Evolutionary conservation across 2,797 vertebrate species (phyloP).

Genomic region (Epinephelus malabaricus): DNA sequence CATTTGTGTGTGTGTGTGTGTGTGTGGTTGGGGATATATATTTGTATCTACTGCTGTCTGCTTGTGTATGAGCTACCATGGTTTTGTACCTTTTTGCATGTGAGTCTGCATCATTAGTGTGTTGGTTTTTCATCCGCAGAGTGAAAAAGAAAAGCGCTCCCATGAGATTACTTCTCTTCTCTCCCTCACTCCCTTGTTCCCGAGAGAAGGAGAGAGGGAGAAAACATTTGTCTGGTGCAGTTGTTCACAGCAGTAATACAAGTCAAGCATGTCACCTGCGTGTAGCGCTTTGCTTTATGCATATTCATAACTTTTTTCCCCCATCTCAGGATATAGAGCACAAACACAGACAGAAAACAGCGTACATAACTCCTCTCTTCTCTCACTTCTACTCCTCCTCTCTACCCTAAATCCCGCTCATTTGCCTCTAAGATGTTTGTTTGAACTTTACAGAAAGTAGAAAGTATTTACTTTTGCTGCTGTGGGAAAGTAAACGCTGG

Average conservation of each 20-base stretch:
- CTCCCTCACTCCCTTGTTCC: slow-evolving; percentile 63
- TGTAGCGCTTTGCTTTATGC: slow-evolving; percentile 80
- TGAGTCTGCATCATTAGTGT: slow-evolving; percentile 84
- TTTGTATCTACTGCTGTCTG: slow-evolving; percentile 45
- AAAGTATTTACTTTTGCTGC: slow-evolving; percentile 61
- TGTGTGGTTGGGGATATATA: slow-evolving; percentile 35
- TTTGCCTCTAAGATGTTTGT: slow-evolving; percentile 53
- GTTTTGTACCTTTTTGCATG: slow-evolving; percentile 58
- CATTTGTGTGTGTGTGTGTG: slow-evolving; percentile 5
- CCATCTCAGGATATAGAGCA: slow-evolving; percentile 73
- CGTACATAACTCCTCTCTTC: slow-evolving; percentile 44
- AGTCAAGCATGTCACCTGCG: slow-evolving; percentile 85
- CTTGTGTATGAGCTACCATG: slow-evolving; percentile 43
- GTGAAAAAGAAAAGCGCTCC: slow-evolving; percentile 77
- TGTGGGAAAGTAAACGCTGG: slow-evolving; percentile 40
- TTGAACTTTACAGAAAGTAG: slow-evolving; percentile 74
- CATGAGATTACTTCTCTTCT: slow-evolving; percentile 69
- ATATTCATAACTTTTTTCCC: slow-evolving; percentile 83
- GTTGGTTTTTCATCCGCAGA: slow-evolving; percentile 81
- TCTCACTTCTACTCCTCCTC: slow-evolving; percentile 44
- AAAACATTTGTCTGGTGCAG: slow-evolving; percentile 73
- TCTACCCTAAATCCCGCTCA: slow-evolving; percentile 33
- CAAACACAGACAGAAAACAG: slow-evolving; percentile 62
- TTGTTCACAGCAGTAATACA: slow-evolving; percentile 80
- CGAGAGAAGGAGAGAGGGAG: slow-evolving; percentile 52